phyloP scores from a whole-genome alignment of 2,888 invertebrate species.

The Epicampocera succincta region DNA sequence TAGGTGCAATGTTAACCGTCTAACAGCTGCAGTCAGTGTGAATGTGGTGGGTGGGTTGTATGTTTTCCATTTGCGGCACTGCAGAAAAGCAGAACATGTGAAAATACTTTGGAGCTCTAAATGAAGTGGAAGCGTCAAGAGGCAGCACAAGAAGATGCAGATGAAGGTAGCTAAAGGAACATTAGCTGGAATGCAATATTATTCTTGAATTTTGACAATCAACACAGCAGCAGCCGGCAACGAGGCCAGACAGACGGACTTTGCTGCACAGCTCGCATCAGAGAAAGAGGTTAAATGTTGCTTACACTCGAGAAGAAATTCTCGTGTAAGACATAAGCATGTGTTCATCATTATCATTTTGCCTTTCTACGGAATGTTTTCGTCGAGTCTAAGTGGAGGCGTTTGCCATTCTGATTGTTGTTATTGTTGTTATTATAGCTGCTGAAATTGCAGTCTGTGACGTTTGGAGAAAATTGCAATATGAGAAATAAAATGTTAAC shows the following conservation, averaged over 20 bases:
- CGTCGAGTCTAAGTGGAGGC: conserved; percentile 3
- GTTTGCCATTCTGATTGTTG: not conserved
- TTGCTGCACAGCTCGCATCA: not conserved
- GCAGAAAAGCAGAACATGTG: conserved; percentile 5
- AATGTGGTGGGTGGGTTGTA: conserved; percentile 11
- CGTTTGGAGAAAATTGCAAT: conserved; percentile 58
- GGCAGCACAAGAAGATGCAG: too few relatives aligned
- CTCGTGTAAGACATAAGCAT: too few relatives aligned
- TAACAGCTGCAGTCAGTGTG: conserved; percentile 37
- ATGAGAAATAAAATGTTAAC: conserved; percentile 68
- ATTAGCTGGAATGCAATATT: conserved; percentile 55
- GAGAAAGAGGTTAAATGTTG: conserved; percentile 14
- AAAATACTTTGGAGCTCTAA: conserved; percentile 43
- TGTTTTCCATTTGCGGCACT: not conserved
- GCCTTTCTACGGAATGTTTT: too few relatives aligned
- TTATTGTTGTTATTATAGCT: not conserved
- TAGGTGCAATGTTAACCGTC: conserved; percentile 63
- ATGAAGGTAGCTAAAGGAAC: conserved; percentile 16
- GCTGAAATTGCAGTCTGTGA: conserved; percentile 28
- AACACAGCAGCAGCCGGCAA: conserved; percentile 49
- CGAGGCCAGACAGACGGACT: conserved; percentile 24
- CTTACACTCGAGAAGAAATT: conserved; percentile 3
- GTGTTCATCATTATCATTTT: too few relatives aligned
- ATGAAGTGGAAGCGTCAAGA: conserved; percentile 30
- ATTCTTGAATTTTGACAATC: conserved; percentile 53